phyloP scores from a whole-genome alignment of 2,113 vertebrate genomes.

The Neotoma lepida region DNA sequence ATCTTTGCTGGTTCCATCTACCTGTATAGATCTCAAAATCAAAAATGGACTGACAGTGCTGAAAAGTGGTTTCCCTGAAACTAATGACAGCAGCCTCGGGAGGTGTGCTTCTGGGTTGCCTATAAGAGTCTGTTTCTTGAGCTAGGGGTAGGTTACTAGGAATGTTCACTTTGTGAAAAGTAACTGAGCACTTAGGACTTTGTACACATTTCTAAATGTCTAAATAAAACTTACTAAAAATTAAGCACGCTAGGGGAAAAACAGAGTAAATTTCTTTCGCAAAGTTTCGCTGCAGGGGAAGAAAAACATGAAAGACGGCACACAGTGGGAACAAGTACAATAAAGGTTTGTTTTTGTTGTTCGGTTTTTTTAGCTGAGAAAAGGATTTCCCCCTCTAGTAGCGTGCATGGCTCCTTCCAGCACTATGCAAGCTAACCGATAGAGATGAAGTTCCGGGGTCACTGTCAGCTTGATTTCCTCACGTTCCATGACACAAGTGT shows the following conservation, averaged over 20 bases:
- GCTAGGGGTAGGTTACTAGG: neutral
- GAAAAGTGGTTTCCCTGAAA: neutral
- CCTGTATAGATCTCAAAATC: neutral
- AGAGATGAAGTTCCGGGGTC: neutral
- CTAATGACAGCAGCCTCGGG: neutral
- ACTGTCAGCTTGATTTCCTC: neutral
- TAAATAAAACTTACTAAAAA: slow-evolving; percentile 23
- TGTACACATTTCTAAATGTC: neutral
- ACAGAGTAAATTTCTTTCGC: neutral
- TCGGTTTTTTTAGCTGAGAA: neutral
- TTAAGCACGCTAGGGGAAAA: neutral
- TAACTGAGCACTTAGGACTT: neutral
- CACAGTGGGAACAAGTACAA: neutral
- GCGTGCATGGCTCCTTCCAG: neutral
- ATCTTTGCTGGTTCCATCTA: neutral
- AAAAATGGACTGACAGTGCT: neutral
- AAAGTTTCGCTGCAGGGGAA: neutral
- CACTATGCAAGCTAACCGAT: neutral
- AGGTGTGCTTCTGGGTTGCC: neutral
- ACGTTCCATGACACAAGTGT: neutral
- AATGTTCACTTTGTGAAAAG: neutral
- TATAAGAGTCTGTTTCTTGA: slow-evolving; percentile 30
- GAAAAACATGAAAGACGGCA: neutral
- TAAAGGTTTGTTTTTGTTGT: neutral
- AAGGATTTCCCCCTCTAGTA: neutral